These are phyloP conservation scores for Heterocephalus glaber DNA, from an alignment of 2,113 vertebrate genomes.

Conservation along the genomic window DNA sequence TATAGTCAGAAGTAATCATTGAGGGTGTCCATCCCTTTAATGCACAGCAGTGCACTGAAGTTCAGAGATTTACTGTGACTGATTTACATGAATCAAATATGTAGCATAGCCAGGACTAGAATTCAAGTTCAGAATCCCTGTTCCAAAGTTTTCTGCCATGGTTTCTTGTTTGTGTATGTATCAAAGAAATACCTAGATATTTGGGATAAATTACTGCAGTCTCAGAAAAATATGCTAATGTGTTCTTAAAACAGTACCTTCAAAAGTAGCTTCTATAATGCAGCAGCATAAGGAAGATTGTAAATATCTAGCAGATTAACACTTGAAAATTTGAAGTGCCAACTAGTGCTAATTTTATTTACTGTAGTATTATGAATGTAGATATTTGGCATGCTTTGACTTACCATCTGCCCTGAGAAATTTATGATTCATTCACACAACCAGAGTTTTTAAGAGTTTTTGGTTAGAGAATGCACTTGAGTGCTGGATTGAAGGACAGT, in stretches of 20 bases:
- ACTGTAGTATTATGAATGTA: constrained; percentile 28
- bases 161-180: background rate
- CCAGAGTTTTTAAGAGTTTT: constrained; percentile 48
- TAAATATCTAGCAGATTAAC: constrained; percentile 54
- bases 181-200: background rate
- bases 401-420: constrained; percentile 74
- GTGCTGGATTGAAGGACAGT: background rate
- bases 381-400: constrained; percentile 69
- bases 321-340: constrained; percentile 47
- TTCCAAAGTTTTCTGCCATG: background rate
- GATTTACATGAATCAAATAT: rapidly evolving
- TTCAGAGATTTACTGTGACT: background rate
- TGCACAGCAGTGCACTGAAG: background rate
- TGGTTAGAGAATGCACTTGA: constrained; percentile 2
- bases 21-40: background rate
- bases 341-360: constrained; percentile 54
- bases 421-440: constrained; percentile 66
- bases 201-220: background rate
- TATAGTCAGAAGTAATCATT: background rate
- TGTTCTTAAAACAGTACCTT: background rate
- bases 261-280: background rate
- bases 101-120: rapidly evolving
- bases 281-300: background rate
- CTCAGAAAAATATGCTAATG: background rate
- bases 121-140: rapidly evolving